Evolutionary conservation across 2,888 invertebrate genomes (phyloP), one percentile per base, ranked within the genome.

Genomic region (Ophonus ardosiacus): DNA sequence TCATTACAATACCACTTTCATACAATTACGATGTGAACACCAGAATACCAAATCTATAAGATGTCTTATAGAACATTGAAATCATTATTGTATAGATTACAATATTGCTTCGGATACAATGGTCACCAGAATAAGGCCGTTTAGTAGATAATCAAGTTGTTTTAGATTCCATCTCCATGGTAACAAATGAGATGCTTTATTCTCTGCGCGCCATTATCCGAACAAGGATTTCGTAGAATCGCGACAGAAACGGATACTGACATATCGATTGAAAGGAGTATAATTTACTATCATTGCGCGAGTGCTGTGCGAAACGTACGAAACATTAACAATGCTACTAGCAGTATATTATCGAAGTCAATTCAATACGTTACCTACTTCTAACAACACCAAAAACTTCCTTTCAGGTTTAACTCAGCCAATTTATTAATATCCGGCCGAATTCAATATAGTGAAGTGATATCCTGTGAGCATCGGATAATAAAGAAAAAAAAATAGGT

Each of bases 111-210:
- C n/a, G n/a, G n/a, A n/a, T n/a, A n/a, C n/a, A n/a, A n/a, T n/a
- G n/a, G n/a, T n/a, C n/a, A n/a, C n/a, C n/a, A n/a, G n/a, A n/a
- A n/a, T n/a, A n/a, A n/a, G n/a, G n/a, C n/a, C n/a, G n/a, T n/a
- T n/a, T 31, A 51, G 43, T 13, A 51, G 10, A 51, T 51, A 51
- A 51, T 51, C 43, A 17, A 15, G 59, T 18, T 18, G 59, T 61
- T 61, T 61, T 61, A 61, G 59, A 61, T 61, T 61, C 8, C 18
- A 61, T 63, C 21, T 18, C 13, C 24, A 21, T 63, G 24, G 24
- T 18, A 63, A 63, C 63, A 21, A 63, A 63, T 24, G 63, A 63
- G 63, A 63, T 63, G 18, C 18, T 21, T 63, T 63, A 24, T 61
- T 61, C 18, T 21, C 21, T 21, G 17, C 5, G 10, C 17, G 3